These are phyloP conservation scores for Macropodus opercularis DNA, from an alignment of 2,797 vertebrate genomes.

Conservation along the genomic window DNA sequence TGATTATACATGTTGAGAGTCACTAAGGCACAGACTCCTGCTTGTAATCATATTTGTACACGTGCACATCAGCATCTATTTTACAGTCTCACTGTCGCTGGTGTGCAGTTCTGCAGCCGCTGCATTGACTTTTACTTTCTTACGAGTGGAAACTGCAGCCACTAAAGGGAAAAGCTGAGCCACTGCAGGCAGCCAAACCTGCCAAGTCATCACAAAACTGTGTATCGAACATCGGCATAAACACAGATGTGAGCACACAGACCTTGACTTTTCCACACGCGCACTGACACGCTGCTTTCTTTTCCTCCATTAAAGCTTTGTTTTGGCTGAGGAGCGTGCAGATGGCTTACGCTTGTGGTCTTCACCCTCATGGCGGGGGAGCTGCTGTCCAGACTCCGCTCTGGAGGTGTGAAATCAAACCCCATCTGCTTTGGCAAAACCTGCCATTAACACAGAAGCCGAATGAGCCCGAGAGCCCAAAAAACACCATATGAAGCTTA, in stretches of 20 bases:
- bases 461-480: slow-evolving; percentile 28
- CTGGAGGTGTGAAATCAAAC: slow-evolving; percentile 61
- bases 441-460: slow-evolving; percentile 25
- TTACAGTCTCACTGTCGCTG: slow-evolving; percentile 13
- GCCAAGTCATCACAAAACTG: slow-evolving; percentile 67
- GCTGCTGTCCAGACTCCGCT: slow-evolving; percentile 39
- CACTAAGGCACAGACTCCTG: background rate
- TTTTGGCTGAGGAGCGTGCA: slow-evolving; percentile 32
- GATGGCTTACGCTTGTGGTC: slow-evolving; percentile 45
- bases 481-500: slow-evolving; percentile 6
- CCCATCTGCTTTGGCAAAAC: slow-evolving; percentile 38
- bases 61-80: slow-evolving; percentile 47
- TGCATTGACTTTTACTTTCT: slow-evolving; percentile 17
- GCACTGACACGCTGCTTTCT: background rate
- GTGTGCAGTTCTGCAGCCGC: slow-evolving; percentile 5
- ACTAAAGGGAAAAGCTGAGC: slow-evolving; percentile 56
- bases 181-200: slow-evolving; percentile 48
- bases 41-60: slow-evolving; percentile 5
- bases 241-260: slow-evolving; percentile 68
- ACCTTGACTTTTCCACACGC: slow-evolving; percentile 13
- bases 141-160: slow-evolving; percentile 53
- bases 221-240: slow-evolving; percentile 41
- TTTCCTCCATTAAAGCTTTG: slow-evolving; percentile 51
- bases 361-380: slow-evolving; percentile 33
- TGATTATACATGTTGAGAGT: background rate